Conservation (phyloP, 2,797 vertebrate species). For the Smutsia gigantea region DNA sequence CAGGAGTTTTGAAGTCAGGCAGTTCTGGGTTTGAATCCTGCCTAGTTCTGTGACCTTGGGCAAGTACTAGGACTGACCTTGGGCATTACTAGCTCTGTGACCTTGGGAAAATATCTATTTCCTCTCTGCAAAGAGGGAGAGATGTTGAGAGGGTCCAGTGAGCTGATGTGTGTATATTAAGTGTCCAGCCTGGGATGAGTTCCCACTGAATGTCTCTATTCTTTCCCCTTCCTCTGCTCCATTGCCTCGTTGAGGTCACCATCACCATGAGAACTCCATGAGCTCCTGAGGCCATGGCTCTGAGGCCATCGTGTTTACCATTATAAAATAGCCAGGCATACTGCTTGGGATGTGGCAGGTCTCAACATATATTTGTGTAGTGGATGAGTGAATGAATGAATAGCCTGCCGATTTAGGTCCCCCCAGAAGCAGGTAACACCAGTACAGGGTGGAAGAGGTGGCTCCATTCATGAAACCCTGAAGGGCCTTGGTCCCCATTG, state of each 20-base stretch:
- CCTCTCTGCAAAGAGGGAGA: not conserved
- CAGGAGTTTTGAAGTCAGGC: not conserved
- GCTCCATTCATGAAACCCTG: not conserved
- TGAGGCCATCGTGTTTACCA: not conserved
- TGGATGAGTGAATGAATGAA: not conserved
- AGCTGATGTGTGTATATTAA: not conserved
- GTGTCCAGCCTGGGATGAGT: not conserved
- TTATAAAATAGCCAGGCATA: not conserved
- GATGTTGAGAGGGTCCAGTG: not conserved
- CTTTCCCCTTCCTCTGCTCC: not conserved
- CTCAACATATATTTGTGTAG: not conserved
- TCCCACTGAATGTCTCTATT: not conserved
- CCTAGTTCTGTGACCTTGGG: not conserved
- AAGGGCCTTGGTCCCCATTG: too few species aligned
- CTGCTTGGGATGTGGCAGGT: not conserved
- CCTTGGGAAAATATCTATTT: not conserved
- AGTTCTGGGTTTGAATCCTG: not conserved
- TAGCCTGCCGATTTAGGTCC: not conserved
- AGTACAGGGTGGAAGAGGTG: not conserved
- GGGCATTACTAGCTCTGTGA: not conserved
- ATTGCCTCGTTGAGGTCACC: not conserved
- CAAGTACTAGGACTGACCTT: not conserved
- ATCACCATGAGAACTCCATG: fast-evolving
- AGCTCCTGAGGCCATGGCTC: not conserved
- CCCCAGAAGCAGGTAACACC: not conserved